phyloP scores from a whole-genome alignment of 2,797 vertebrate species.

The Pantherophis alleghaniensis region DNA sequence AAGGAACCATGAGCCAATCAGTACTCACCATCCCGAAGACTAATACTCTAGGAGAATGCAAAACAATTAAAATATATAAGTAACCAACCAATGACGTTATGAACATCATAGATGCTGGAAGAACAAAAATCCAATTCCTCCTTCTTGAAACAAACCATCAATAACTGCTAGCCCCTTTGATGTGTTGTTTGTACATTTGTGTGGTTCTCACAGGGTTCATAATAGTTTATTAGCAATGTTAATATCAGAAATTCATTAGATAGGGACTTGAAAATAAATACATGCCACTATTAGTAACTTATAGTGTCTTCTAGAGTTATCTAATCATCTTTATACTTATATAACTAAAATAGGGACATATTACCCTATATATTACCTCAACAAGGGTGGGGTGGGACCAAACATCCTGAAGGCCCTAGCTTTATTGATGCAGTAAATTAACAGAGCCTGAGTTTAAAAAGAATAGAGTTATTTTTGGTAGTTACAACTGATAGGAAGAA shows the following conservation, averaged over 20 bases:
- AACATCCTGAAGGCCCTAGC: background rate
- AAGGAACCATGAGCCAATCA: background rate
- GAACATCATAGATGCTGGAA: background rate
- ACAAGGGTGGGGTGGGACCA: background rate
- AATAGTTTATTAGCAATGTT: background rate
- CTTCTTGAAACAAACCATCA: background rate
- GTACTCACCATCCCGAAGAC: background rate
- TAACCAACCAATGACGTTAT: background rate
- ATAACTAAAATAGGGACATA: background rate
- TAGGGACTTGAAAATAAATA: background rate
- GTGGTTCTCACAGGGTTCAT: background rate
- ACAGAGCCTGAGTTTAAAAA: background rate
- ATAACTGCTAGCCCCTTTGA: background rate
- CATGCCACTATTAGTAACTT: background rate
- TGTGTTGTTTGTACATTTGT: background rate
- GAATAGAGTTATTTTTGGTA: background rate
- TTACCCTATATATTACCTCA: background rate
- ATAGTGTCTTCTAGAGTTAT: background rate
- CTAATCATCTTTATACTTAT: background rate
- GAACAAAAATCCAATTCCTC: background rate
- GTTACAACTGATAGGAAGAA: background rate
- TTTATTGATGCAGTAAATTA: background rate
- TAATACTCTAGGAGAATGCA: background rate
- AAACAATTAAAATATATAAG: background rate
- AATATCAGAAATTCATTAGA: background rate